These are phyloP conservation scores for Protosalanx chinensis DNA, from an alignment of 2,797 vertebrate species.

Conservation along the genomic window DNA sequence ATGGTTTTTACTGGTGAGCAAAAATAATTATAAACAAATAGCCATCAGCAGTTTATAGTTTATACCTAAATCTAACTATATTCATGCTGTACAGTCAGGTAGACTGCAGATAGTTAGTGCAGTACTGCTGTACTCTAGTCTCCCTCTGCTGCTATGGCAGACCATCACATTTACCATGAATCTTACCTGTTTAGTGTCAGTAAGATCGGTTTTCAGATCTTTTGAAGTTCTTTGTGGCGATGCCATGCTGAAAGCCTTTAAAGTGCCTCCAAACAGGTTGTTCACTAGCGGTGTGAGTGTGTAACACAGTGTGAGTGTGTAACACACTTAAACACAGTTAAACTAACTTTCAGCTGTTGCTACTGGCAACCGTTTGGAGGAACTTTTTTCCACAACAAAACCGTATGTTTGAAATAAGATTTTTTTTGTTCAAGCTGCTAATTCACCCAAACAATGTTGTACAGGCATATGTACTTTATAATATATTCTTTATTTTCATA, in stretches of 20 bases:
- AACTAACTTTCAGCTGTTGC: constrained; percentile 39
- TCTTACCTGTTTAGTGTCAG: constrained; percentile 53
- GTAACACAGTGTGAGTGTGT: not conserved
- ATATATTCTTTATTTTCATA: no score
- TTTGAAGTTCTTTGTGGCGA: constrained; percentile 43
- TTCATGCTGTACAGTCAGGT: not conserved
- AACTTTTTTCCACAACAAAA: not conserved
- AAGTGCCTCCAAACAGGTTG: not conserved
- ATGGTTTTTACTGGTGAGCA: not conserved
- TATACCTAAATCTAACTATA: not conserved
- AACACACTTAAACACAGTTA: not conserved
- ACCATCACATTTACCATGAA: not conserved
- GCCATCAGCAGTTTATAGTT: no score
- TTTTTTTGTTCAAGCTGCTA: no score
- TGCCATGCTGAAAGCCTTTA: constrained; percentile 36
- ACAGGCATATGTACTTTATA: no score
- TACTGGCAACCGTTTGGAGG: constrained; percentile 38
- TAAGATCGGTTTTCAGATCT: constrained; percentile 37
- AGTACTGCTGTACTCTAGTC: not conserved
- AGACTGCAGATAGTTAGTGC: not conserved
- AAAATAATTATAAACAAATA: not conserved
- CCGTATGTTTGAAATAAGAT: no score
- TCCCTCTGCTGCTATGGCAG: not conserved
- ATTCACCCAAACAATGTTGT: no score
- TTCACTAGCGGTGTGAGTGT: not conserved